A percentile compares a stretch with the other conserved stretches of the same genome.
These are phyloP conservation scores for Eilema depressum DNA, from an alignment of 2,888 invertebrate species.

Conservation along the genomic window DNA sequence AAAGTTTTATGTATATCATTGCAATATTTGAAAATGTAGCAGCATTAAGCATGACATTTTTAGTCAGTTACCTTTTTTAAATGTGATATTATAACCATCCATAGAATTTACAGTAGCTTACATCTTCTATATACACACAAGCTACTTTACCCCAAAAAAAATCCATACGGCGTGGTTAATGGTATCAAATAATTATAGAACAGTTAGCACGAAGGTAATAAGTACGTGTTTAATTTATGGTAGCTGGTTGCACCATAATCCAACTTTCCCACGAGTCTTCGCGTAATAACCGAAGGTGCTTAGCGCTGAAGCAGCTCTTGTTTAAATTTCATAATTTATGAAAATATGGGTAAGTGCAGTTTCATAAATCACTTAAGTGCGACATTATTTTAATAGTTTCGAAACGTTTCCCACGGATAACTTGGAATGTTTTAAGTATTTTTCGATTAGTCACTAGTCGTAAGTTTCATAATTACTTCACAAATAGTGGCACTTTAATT, in stretches of 20 bases:
- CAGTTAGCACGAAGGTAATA: neutral
- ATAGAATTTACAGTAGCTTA: neutral
- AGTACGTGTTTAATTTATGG: constrained; percentile 8
- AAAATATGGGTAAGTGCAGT: constrained; percentile 29
- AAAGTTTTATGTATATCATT: neutral
- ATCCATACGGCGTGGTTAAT: neutral
- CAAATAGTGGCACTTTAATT: neutral
- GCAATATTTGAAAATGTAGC: too few species aligned
- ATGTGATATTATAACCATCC: neutral
- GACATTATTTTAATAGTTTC: constrained; percentile 20
- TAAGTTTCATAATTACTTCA: constrained; percentile 2
- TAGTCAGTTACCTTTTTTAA: too few species aligned
- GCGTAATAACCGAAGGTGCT: constrained; percentile 21
- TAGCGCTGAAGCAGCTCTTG: constrained; percentile 35
- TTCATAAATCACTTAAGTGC: constrained; percentile 37
- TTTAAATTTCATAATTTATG: constrained; percentile 36
- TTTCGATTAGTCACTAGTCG: constrained; percentile 1
- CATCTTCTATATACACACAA: neutral
- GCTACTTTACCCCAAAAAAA: neutral
- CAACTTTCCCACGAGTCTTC: constrained; percentile 35
- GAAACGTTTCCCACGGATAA: constrained; percentile 28
- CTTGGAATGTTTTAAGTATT: neutral
- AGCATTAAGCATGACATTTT: too few species aligned
- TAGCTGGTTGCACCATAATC: constrained; percentile 12
- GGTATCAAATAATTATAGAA: constrained; percentile 3